Percentiles rank a stretch among this genome's conserved stretches.
Conservation (phyloP, 2,113 vertebrate genomes). For the Taxidea taxus region DNA sequence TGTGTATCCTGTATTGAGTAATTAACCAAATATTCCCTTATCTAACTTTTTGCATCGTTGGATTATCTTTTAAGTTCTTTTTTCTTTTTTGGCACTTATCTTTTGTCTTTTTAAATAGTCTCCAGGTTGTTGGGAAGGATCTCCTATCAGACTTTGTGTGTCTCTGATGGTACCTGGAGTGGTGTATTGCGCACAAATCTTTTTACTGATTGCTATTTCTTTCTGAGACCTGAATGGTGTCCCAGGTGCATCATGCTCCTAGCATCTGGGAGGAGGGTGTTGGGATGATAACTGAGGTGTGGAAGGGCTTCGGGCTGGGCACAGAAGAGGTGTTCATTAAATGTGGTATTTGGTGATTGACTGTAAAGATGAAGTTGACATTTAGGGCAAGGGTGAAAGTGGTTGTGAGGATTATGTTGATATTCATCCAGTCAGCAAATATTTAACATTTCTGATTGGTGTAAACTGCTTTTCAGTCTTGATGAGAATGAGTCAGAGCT, state of each 20-base stretch:
- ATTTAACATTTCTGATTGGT: not conserved
- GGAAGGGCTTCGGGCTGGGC: not conserved
- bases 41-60: not conserved
- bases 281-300: not conserved
- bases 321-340: not conserved
- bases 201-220: not conserved
- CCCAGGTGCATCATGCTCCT: not conserved
- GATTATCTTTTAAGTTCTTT: not conserved
- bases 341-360: not conserved
- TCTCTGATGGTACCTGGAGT: not conserved
- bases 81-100: not conserved
- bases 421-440: not conserved
- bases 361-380: not conserved
- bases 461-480: constrained; percentile 1
- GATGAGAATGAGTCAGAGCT: not conserved
- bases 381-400: not conserved
- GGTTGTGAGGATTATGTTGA: not conserved
- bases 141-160: not conserved
- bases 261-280: no score
- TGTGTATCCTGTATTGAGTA: not conserved
- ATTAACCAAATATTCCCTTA: not conserved
- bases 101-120: not conserved
- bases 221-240: not conserved
- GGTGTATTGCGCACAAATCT: not conserved
- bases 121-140: not conserved